phyloP scores from a whole-genome alignment of 2,113 vertebrate species.

The Phocoena sinus region DNA sequence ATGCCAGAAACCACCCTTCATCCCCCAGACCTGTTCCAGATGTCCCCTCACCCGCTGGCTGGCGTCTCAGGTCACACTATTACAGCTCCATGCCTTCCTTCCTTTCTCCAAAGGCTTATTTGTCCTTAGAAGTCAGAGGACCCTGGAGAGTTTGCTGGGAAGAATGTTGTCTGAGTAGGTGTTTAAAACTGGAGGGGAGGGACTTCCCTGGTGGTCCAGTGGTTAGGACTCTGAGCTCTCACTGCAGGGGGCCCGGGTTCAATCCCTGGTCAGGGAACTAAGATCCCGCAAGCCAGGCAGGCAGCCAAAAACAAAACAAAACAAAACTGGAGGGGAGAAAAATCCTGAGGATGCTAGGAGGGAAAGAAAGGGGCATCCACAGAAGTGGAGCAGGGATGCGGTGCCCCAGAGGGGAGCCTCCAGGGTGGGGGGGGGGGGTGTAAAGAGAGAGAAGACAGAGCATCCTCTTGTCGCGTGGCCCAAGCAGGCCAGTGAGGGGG shows the following conservation, averaged over 20 bases:
- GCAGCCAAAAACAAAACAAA: neutral
- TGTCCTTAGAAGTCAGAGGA: neutral
- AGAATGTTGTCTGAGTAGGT: neutral
- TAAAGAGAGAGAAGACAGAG: neutral
- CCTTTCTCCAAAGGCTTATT: neutral
- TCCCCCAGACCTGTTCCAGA: neutral
- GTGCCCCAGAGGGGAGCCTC: neutral
- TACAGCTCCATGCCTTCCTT: neutral
- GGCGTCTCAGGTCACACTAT: neutral
- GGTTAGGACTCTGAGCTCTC: neutral
- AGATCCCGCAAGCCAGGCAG: neutral
- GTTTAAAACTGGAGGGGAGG: neutral
- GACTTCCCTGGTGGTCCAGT: neutral
- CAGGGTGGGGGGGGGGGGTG: neutral
- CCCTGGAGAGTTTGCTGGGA: neutral
- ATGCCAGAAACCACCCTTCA: neutral
- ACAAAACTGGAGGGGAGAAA: neutral
- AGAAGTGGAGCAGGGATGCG: too few species aligned
- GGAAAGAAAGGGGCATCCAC: neutral
- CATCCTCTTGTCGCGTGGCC: fast-evolving
- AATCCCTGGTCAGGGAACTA: neutral
- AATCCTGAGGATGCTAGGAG: neutral
- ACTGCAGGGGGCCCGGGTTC: neutral
- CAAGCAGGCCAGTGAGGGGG: neutral
- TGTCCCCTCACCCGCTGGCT: neutral